A percentile compares a stretch with the other conserved stretches of the same genome.
Evolutionary conservation across 2,888 invertebrate genomes (phyloP).

Genomic region (Leptopilina myrica): DNA sequence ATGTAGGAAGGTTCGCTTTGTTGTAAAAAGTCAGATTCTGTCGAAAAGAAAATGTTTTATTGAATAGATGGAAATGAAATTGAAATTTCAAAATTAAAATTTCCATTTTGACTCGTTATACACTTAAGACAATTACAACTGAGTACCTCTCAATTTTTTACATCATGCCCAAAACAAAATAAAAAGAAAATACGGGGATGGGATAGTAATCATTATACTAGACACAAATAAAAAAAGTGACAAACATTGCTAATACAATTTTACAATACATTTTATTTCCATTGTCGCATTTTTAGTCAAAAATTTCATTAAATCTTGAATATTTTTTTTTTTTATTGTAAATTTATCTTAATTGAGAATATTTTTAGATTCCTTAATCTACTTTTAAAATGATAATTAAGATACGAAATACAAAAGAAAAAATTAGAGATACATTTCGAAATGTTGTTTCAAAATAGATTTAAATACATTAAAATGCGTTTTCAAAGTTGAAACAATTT

Average conservation of each 20-base stretch:
- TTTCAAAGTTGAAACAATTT: too few species aligned
- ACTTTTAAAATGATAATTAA: too few species aligned
- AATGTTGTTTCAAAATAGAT: too few species aligned
- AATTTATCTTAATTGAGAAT: not conserved
- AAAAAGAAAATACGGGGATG: constrained; percentile 50
- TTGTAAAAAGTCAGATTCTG: constrained; percentile 81
- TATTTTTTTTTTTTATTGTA: constrained; percentile 23
- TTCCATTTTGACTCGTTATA: constrained; percentile 64
- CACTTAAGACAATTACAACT: constrained; percentile 66
- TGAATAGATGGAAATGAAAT: constrained; percentile 42
- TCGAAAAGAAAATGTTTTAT: constrained; percentile 67
- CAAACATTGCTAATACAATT: constrained; percentile 70
- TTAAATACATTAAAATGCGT: too few species aligned
- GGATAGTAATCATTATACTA: constrained; percentile 66
- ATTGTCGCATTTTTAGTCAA: constrained; percentile 63
- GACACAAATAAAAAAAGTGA: constrained; percentile 74
- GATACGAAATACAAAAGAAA: too few species aligned
- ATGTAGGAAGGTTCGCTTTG: constrained; percentile 79
- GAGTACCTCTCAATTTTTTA: constrained; percentile 65
- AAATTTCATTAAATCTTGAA: constrained; percentile 14
- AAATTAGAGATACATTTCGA: too few species aligned
- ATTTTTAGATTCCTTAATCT: too few species aligned
- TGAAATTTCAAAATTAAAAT: constrained; percentile 41
- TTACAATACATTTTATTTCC: constrained; percentile 64
- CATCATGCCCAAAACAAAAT: constrained; percentile 73